These are phyloP conservation scores for Neolamprologus longior DNA, from an alignment of 2,113 vertebrate genomes.

Conservation along the genomic window DNA sequence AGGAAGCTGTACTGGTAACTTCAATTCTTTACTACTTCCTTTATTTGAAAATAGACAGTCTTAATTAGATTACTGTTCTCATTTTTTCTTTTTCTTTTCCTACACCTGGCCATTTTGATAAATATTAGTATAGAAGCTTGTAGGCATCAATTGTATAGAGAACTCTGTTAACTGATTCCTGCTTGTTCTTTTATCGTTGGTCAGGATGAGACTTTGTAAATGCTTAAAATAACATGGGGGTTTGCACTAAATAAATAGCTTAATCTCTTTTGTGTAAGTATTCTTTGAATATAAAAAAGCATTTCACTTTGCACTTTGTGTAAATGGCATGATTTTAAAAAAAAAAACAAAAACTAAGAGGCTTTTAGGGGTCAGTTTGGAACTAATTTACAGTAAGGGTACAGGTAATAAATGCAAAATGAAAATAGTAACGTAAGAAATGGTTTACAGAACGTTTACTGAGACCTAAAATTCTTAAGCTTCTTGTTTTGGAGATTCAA, in stretches of 20 bases:
- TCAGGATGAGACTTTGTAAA: neutral
- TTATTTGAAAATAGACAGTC: neutral
- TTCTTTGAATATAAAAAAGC: neutral
- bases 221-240: neutral
- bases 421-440: neutral
- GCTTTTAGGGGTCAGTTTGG: neutral
- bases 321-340: neutral
- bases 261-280: neutral
- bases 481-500: neutral
- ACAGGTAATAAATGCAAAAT: neutral
- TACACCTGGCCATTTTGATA: neutral
- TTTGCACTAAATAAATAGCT: neutral
- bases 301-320: neutral
- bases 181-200: neutral
- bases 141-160: neutral
- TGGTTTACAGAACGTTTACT: neutral
- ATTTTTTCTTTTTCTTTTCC: neutral
- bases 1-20: conserved; percentile 52
- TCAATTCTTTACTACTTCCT: neutral
- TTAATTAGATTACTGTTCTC: neutral
- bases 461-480: neutral
- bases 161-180: neutral
- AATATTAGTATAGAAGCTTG: neutral
- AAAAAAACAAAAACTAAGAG: neutral
- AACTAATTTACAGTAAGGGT: neutral